Evolutionary conservation across 2,113 vertebrate genomes (phyloP).

Genomic region (Cochlearius cochlearius): DNA sequence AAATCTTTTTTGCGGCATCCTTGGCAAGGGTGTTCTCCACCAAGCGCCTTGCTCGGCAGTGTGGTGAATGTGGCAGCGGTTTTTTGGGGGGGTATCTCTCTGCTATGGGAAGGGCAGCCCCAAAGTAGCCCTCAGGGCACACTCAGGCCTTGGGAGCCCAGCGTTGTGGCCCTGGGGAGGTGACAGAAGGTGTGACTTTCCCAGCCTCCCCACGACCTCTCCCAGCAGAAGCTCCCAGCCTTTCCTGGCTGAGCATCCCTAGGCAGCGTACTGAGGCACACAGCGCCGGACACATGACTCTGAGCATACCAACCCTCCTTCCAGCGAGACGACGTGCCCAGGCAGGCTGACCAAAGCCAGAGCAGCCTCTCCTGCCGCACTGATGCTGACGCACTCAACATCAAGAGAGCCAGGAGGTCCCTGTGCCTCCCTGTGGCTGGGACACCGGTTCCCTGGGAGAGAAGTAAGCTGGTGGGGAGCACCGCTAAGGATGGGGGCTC

Average conservation of each 20-base stretch:
- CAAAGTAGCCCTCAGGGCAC: neutral
- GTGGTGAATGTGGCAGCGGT: fast-evolving
- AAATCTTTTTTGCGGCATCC: neutral
- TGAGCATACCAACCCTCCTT: neutral
- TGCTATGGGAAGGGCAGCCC: neutral
- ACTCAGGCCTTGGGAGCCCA: fast-evolving
- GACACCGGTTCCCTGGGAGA: neutral
- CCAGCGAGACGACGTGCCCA: neutral
- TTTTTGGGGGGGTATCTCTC: neutral
- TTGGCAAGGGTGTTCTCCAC: neutral
- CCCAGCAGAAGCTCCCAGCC: neutral
- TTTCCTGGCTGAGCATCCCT: neutral
- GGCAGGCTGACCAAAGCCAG: neutral
- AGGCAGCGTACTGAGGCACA: neutral
- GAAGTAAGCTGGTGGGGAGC: neutral
- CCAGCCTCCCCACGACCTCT: neutral
- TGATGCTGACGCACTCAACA: fast-evolving
- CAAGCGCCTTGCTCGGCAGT: neutral
- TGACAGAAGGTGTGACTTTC: neutral
- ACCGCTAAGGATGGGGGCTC: neutral
- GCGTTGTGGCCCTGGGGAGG: neutral
- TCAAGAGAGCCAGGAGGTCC: neutral
- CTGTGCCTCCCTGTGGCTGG: neutral
- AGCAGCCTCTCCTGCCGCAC: neutral
- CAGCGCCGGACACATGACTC: fast-evolving